Evolutionary conservation across 2,888 invertebrate species (phyloP).

Genomic region (Drosophila melanosoma): DNA sequence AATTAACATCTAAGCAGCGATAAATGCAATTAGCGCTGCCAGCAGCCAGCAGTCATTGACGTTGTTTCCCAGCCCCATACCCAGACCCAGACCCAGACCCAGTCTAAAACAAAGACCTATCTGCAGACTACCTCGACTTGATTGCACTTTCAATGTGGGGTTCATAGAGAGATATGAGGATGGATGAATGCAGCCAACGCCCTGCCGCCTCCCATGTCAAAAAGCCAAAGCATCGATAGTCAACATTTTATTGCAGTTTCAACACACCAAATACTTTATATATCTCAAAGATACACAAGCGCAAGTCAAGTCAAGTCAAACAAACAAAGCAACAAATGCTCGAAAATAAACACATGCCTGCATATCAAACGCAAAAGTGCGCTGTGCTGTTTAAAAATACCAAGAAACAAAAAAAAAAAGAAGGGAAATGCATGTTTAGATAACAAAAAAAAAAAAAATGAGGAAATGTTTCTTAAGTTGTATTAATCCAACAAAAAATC

Average conservation of each 20-base stretch:
- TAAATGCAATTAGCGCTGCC: slow-evolving; percentile 72
- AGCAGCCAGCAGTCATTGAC: slow-evolving; percentile 54
- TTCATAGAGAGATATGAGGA: slow-evolving; percentile 58
- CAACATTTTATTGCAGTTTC: slow-evolving; percentile 54
- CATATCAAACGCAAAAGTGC: slow-evolving; percentile 13
- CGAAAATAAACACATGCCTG: slow-evolving; percentile 44
- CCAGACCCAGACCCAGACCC: slow-evolving; percentile 1
- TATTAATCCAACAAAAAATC: not conserved
- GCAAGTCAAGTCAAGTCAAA: slow-evolving; percentile 23
- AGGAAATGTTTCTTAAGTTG: slow-evolving; percentile 48
- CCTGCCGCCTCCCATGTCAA: slow-evolving; percentile 57
- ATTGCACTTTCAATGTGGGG: slow-evolving; percentile 78
- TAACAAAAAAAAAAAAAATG: not conserved
- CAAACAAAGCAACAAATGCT: slow-evolving; percentile 42
- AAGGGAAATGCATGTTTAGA: slow-evolving; percentile 8
- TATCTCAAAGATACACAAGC: slow-evolving; percentile 61
- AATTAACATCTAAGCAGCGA: slow-evolving; percentile 76
- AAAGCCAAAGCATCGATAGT: slow-evolving; percentile 58
- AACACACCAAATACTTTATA: slow-evolving; percentile 36
- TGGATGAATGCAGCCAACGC: slow-evolving; percentile 46
- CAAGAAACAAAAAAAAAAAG: slow-evolving; percentile 15
- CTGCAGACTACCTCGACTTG: slow-evolving; percentile 48
- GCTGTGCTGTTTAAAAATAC: slow-evolving; percentile 54
- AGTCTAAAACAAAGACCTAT: slow-evolving; percentile 9
- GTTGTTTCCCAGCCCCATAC: slow-evolving; percentile 25